Conservation (phyloP, 2,113 vertebrate genomes). For the Dermatemys mawii region DNA sequence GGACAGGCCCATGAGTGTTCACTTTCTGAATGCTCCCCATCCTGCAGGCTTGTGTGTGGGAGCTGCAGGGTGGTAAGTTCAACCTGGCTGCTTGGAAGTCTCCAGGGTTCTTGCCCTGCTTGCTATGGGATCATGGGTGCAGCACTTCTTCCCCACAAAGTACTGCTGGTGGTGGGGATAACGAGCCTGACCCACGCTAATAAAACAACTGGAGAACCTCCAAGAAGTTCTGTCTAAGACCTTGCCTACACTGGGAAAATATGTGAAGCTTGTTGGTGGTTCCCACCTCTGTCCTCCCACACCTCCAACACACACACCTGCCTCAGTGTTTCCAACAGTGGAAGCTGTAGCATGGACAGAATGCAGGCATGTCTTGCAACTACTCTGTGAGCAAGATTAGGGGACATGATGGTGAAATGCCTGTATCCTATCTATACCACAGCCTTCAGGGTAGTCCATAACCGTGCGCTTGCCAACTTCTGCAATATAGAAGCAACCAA, state of each 20-base stretch:
- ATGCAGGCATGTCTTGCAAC: rapidly evolving
- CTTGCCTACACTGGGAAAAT: background rate
- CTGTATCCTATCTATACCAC: background rate
- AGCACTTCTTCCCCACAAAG: background rate
- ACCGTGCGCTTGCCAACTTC: background rate
- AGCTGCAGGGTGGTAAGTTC: background rate
- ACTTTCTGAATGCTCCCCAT: background rate
- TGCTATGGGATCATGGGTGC: background rate
- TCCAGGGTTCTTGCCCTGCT: background rate
- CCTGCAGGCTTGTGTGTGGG: background rate
- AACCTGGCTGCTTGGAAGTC: rapidly evolving
- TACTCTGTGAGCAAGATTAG: background rate
- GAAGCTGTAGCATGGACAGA: background rate
- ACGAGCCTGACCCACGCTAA: background rate
- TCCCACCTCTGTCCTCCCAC: no score
- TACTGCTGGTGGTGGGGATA: background rate
- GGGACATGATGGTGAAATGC: rapidly evolving
- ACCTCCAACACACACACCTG: no score
- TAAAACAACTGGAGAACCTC: background rate
- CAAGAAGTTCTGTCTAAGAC: background rate
- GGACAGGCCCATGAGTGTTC: background rate
- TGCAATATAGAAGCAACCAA: background rate
- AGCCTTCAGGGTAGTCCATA: background rate
- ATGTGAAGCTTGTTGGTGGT: background rate
- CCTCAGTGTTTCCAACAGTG: background rate